Evolutionary conservation across 2,113 vertebrate species (phyloP), one percentile per base, ranked within the genome.

Genomic region (Todiramphus chloris): DNA sequence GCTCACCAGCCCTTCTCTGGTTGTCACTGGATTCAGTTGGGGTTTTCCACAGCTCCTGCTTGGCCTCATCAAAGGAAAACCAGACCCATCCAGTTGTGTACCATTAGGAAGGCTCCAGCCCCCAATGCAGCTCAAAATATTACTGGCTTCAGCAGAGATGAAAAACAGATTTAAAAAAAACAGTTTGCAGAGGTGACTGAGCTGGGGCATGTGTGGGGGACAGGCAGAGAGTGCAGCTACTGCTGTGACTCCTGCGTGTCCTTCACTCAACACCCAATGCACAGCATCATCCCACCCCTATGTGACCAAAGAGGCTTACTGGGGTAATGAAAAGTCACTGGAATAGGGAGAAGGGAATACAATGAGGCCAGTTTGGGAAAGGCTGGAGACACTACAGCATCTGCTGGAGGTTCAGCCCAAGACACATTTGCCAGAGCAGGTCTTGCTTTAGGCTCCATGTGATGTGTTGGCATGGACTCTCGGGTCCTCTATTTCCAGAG

Each of bases 221-320:
- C 10, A 48, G 60, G 39, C 56, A 59, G 60, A 33, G 73, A 43
- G 23, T 7, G 3, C 77, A 68, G 46, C 11, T 48, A 55, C 8
- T 41, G 56, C 89, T 48, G 76, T 62, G 75, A 44, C 31, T 62
- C 14, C 16, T 13, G n/a, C 7, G 63, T 69, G 50, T 48, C 53
- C 67, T 83, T 80, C 67, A 11, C 39, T 27, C 9, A 25, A 53
- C 46, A 76, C n/a, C 37, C 87, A 72, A 10, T 2, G 18, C 72
- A 41, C 0, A 1, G 13, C 0, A 0, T 33, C 50, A 18, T 41
- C 60, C 73, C 0, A 2, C 48, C 31, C 50, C 19, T 14, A 4
- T 63, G 50, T 0, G 5, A 46, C 8, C 37, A 55, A 13, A 66
- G 59, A 39, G 41, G 15, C 21, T 83, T 44, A 2, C 5, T 0